Percentiles rank a stretch among this genome's conserved stretches.
Conservation (phyloP, 2,888 invertebrate species). For the Ischnus inquisitorius region DNA sequence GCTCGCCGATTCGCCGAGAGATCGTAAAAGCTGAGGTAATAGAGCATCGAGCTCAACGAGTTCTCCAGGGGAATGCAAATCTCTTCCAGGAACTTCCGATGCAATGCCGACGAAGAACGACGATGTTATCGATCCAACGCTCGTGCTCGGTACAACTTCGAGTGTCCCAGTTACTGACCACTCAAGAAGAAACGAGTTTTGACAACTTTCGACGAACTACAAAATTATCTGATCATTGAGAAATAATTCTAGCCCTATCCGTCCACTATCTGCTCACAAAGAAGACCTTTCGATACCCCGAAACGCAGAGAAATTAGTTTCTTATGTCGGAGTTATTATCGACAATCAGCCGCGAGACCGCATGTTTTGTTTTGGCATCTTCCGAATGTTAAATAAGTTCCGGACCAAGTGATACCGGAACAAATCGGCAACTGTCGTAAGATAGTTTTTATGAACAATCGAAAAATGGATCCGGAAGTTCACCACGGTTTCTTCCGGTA, state of each 20-base stretch:
- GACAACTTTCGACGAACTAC: background rate
- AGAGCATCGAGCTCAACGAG: conserved; percentile 50
- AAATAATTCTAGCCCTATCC: too few relatives aligned
- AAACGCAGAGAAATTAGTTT: too few relatives aligned
- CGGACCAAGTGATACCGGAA: too few relatives aligned
- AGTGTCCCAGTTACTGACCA: conserved; percentile 42
- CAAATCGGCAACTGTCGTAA: too few relatives aligned
- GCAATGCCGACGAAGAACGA: conserved; percentile 62
- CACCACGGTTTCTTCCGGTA: background rate
- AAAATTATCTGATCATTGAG: too few relatives aligned
- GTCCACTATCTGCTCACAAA: too few relatives aligned
- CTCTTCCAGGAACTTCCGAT: conserved; percentile 70
- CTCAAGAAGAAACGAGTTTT: background rate
- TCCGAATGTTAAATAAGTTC: too few relatives aligned
- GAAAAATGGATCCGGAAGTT: background rate
- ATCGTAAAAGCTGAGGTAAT: conserved; percentile 57
- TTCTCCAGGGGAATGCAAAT: conserved; percentile 71
- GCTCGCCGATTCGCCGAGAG: conserved; percentile 60
- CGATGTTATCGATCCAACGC: conserved; percentile 63
- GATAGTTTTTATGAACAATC: too few relatives aligned
- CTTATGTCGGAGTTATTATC: too few relatives aligned
- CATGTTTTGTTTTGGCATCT: too few relatives aligned
- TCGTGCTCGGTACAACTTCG: conserved; percentile 28
- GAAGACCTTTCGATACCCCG: too few relatives aligned
- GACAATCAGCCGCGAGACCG: too few relatives aligned